A percentile compares a stretch with the other conserved stretches of the same genome.
Conservation (phyloP, 2,888 invertebrate genomes). For the Toxonevra muliebris region DNA sequence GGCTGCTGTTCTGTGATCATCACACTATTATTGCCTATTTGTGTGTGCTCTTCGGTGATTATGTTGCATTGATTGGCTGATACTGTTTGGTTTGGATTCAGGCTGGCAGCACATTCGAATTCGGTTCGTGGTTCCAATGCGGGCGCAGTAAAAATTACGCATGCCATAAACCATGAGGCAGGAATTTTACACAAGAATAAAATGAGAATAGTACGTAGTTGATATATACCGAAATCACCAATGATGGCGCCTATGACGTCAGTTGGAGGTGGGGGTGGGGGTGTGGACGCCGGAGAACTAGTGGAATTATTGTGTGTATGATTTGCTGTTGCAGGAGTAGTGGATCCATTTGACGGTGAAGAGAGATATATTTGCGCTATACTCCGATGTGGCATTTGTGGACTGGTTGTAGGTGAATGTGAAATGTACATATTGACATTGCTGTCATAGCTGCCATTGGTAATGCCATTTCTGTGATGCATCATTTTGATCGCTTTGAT, state of each 20-base stretch:
- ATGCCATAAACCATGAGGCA: slow-evolving; percentile 67
- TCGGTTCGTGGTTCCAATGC: slow-evolving; percentile 56
- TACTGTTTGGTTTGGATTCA: slow-evolving; percentile 44
- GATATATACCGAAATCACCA: slow-evolving; percentile 66
- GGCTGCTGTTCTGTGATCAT: slow-evolving; percentile 34
- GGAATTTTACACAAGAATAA: slow-evolving; percentile 66
- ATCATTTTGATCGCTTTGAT: too few relatives aligned
- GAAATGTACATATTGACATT: not conserved
- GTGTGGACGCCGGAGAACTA: too few relatives aligned
- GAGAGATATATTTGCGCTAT: slow-evolving; percentile 22
- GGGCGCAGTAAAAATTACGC: slow-evolving; percentile 66
- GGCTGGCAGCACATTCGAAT: slow-evolving; percentile 50
- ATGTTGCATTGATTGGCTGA: slow-evolving; percentile 55
- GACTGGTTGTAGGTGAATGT: slow-evolving; percentile 40
- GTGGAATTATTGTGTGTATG: not conserved
- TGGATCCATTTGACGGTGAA: not conserved
- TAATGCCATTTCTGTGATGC: too few relatives aligned
- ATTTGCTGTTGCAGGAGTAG: not conserved
- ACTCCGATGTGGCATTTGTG: slow-evolving; percentile 45
- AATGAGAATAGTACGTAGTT: slow-evolving; percentile 62
- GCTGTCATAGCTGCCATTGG: too few relatives aligned
- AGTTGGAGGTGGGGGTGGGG: slow-evolving; percentile 31
- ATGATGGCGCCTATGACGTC: slow-evolving; percentile 59
- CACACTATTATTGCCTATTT: slow-evolving; percentile 38
- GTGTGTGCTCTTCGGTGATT: slow-evolving; percentile 32